Percentiles rank a stretch among this genome's conserved stretches.
Conservation (phyloP, 1,140 invertebrate genomes). For the Ganaspis sp. region DNA sequence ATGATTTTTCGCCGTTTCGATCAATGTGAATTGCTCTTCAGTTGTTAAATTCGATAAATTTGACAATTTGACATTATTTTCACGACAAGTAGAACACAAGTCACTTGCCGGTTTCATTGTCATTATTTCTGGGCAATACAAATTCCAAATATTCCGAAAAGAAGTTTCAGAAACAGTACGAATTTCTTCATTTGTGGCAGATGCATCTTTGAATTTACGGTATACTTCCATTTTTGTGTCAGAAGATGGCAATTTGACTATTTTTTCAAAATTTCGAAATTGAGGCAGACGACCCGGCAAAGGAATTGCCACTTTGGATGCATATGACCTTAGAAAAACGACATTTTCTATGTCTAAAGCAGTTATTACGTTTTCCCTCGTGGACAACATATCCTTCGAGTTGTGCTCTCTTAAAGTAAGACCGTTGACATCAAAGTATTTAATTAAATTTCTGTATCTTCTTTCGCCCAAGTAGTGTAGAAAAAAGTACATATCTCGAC, state of each 20-base stretch:
- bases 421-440: background rate
- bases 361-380: background rate
- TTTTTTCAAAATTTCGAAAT: slow-evolving; percentile 12
- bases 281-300: background rate
- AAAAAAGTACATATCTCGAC: background rate
- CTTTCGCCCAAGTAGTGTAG: background rate
- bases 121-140: background rate
- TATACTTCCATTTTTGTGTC: background rate
- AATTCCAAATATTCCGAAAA: slow-evolving; percentile 3
- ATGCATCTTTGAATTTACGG: background rate
- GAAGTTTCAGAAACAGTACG: background rate
- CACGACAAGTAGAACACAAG: background rate
- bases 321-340: background rate
- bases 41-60: background rate
- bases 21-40: background rate
- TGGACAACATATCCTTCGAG: background rate
- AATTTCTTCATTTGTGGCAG: background rate
- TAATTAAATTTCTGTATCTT: background rate
- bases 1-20: background rate
- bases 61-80: background rate
- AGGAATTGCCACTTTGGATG: background rate
- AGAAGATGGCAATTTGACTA: slow-evolving; percentile 18
- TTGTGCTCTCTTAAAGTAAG: background rate
- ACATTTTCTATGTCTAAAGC: background rate
- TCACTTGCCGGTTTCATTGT: slow-evolving; percentile 23